Conservation (phyloP, 2,113 vertebrate genomes). For the Heliornis fulica region DNA sequence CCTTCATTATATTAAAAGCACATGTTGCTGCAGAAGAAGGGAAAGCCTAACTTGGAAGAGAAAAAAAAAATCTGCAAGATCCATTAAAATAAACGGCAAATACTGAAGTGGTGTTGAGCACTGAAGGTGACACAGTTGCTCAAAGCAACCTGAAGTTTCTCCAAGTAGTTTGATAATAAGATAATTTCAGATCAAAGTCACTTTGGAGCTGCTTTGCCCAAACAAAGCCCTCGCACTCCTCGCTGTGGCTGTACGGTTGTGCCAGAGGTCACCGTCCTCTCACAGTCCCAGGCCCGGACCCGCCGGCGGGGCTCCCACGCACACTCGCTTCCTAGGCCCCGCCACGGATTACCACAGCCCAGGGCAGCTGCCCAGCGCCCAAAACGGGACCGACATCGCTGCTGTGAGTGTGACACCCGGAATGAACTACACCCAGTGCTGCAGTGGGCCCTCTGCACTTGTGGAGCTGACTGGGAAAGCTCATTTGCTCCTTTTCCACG, state of each 20-base stretch:
- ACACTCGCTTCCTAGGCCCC: rapidly evolving
- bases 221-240: background rate
- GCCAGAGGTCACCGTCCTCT: background rate
- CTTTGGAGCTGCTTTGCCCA: too few relatives aligned
- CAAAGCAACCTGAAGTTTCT: background rate
- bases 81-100: background rate
- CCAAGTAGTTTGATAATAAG: background rate
- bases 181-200: background rate
- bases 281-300: background rate
- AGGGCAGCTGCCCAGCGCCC: too few relatives aligned
- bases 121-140: background rate
- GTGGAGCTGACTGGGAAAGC: background rate
- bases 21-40: background rate
- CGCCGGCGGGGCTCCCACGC: background rate
- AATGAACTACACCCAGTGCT: background rate
- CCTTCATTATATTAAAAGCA: background rate
- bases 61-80: background rate
- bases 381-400: rapidly evolving
- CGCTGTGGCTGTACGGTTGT: background rate
- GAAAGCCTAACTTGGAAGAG: background rate
- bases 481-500: rapidly evolving
- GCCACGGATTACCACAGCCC: rapidly evolving
- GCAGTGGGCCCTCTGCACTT: too few relatives aligned
- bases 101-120: background rate
- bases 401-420: background rate